phyloP scores from a whole-genome alignment of 2,797 vertebrate species.

The Momotus momota region DNA sequence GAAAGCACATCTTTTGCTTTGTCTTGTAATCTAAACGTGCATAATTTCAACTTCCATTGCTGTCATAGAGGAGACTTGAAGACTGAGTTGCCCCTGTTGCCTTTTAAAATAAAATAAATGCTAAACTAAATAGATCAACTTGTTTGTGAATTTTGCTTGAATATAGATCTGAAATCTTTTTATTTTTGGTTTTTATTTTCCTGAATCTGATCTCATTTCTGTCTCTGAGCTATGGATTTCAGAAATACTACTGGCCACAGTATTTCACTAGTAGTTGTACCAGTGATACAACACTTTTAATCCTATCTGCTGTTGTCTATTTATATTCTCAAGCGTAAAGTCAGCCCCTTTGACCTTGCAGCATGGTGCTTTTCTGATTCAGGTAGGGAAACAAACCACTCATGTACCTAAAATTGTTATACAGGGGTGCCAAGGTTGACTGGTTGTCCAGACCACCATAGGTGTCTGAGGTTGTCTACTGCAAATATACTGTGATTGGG shows the following conservation, averaged over 20 bases:
- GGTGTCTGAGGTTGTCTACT: background rate
- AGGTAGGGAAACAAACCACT: background rate
- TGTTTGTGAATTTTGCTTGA: background rate
- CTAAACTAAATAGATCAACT: background rate
- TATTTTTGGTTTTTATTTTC: background rate
- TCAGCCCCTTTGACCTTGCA: background rate
- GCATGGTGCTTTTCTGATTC: background rate
- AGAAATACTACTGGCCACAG: background rate
- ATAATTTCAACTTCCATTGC: background rate
- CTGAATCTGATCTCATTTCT: background rate
- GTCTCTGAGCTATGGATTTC: background rate
- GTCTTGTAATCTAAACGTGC: background rate
- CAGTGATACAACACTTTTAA: background rate
- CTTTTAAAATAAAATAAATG: background rate
- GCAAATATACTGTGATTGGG: background rate
- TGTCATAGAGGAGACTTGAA: background rate
- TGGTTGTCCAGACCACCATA: background rate
- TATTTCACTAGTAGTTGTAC: background rate
- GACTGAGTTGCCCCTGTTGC: background rate
- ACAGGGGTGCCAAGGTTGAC: background rate
- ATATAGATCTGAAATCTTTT: background rate
- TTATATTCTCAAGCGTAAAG: slow-evolving; percentile 36
- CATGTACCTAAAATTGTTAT: background rate
- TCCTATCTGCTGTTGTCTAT: slow-evolving; percentile 35
- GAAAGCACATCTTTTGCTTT: background rate